Conservation (phyloP, 1,140 invertebrate genomes). For the Apis cerana region DNA sequence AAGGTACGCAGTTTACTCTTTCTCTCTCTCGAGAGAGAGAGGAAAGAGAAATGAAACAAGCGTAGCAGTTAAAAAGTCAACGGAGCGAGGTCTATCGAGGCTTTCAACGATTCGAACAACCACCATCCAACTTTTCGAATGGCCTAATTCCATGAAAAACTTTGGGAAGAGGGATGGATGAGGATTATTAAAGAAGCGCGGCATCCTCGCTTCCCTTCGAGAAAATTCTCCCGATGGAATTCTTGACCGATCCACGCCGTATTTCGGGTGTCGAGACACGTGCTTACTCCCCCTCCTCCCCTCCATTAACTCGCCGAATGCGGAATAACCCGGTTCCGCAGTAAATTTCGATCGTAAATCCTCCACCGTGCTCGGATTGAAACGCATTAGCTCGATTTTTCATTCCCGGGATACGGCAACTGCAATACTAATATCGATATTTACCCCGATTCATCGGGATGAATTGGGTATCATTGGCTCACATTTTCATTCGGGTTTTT, state of each 20-base stretch:
- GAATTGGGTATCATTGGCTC: not conserved
- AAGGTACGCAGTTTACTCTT: not conserved
- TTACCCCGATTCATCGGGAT: not conserved
- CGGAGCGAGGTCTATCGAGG: not conserved
- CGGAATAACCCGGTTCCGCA: not conserved
- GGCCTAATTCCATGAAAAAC: not conserved
- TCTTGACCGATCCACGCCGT: not conserved
- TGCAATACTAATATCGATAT: slow-evolving; percentile 1
- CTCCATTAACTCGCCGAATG: slow-evolving; percentile 20
- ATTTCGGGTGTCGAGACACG: not conserved
- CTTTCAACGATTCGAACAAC: slow-evolving; percentile 7
- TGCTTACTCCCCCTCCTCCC: not conserved
- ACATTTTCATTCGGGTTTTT: no score
- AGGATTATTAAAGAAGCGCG: not conserved
- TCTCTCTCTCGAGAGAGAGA: not conserved
- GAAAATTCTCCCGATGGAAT: slow-evolving; percentile 11
- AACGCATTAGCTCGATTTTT: slow-evolving; percentile 23
- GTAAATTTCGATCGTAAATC: slow-evolving; percentile 15
- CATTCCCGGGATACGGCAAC: slow-evolving; percentile 9
- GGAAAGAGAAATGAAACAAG: not conserved
- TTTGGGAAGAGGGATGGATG: not conserved
- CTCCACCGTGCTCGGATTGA: not conserved
- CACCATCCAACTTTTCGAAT: not conserved
- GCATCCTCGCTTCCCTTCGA: not conserved
- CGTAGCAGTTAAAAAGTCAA: not conserved